A percentile compares a stretch with the other conserved stretches of the same genome.
These are phyloP conservation scores for Drymodes brunneopygia DNA, from an alignment of 2,113 vertebrate genomes.

Conservation along the genomic window DNA sequence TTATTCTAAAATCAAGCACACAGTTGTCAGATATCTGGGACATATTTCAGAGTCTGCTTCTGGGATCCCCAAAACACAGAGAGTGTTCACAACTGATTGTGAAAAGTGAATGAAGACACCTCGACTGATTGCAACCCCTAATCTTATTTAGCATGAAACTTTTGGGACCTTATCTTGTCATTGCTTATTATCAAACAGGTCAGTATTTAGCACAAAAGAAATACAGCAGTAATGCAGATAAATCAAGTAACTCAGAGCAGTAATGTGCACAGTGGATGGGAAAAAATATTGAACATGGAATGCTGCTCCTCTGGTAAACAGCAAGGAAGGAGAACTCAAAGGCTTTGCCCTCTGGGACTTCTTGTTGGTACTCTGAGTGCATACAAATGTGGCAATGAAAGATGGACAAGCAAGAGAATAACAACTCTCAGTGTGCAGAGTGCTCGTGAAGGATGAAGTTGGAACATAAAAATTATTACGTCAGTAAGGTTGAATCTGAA, in stretches of 20 bases:
- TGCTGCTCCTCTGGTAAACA: not conserved
- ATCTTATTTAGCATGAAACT: not conserved
- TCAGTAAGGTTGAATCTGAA: not conserved
- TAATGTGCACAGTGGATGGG: not conserved
- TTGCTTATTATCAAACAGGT: not conserved
- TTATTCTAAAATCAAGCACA: not conserved
- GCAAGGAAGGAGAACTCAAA: not conserved
- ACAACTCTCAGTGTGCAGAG: not conserved
- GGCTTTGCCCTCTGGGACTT: not conserved
- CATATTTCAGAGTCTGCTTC: not conserved
- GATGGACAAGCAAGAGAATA: not conserved
- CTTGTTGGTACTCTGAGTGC: not conserved
- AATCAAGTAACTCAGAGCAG: not conserved
- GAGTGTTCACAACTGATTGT: not conserved
- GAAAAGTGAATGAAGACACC: not conserved
- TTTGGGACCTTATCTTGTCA: not conserved
- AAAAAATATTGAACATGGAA: not conserved
- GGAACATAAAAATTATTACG: not conserved
- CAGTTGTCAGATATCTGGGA: not conserved
- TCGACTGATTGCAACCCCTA: not conserved
- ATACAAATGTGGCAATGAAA: constrained; percentile 16
- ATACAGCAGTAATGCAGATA: not conserved
- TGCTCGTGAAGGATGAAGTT: not conserved
- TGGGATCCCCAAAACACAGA: not conserved
- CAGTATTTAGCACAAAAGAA: not conserved